phyloP scores from a whole-genome alignment of 2,113 vertebrate genomes.

The Onychorhynchus coronatus region DNA sequence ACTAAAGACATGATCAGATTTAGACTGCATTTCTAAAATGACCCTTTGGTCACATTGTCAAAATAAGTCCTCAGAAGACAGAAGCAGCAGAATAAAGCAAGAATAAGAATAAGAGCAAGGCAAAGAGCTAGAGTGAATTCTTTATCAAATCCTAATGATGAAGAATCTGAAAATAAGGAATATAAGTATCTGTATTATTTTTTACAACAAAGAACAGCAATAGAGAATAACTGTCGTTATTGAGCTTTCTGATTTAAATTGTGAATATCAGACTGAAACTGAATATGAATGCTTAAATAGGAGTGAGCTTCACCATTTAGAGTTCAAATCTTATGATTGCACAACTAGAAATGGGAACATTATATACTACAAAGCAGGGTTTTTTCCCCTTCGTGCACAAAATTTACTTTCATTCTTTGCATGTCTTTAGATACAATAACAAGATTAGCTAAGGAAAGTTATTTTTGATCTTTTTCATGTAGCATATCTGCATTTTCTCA shows the following conservation, averaged over 20 bases:
- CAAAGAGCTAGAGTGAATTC: background rate
- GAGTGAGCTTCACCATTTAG: background rate
- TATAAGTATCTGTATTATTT: background rate
- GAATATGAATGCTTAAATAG: background rate
- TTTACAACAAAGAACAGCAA: background rate
- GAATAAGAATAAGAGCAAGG: background rate
- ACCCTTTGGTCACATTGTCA: background rate
- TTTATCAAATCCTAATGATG: background rate
- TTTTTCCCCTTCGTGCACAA: background rate
- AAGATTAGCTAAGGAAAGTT: background rate
- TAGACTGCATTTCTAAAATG: background rate
- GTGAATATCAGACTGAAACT: background rate
- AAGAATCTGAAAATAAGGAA: background rate
- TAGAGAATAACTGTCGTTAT: background rate
- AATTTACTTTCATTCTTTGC: background rate
- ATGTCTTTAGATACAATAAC: background rate
- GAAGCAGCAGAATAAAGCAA: background rate
- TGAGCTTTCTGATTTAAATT: background rate
- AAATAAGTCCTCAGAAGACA: background rate
- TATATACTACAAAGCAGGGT: background rate
- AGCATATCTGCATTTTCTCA: background rate
- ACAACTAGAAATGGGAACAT: background rate
- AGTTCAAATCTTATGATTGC: background rate
- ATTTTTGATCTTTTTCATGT: background rate
- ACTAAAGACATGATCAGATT: background rate